A percentile compares a stretch with the other conserved stretches of the same genome.
Conservation (phyloP, 2,113 vertebrate species). For the Danio rerio region DNA sequence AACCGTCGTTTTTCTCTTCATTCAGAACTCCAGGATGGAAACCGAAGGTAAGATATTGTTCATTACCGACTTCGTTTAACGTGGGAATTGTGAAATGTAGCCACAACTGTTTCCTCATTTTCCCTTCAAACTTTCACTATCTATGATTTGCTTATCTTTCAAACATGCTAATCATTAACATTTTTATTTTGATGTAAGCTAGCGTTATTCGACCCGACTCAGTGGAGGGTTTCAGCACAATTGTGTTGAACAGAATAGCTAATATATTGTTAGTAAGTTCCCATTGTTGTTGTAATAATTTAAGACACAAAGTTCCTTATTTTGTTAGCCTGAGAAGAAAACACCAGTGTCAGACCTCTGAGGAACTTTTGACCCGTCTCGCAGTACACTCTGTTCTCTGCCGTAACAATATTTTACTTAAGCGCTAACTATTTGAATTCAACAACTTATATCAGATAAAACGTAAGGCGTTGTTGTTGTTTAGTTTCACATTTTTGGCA, state of each 20-base stretch:
- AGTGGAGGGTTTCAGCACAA: background rate
- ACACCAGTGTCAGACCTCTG: background rate
- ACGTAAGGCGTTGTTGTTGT: background rate
- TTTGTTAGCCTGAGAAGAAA: background rate
- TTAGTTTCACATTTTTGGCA: background rate
- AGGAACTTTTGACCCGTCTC: slow-evolving; percentile 25
- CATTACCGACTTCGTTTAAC: background rate
- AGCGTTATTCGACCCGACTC: background rate
- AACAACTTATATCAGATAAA: background rate
- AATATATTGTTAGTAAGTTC: no score
- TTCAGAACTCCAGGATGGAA: slow-evolving; percentile 21
- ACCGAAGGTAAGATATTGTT: slow-evolving; percentile 42
- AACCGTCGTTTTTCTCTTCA: slow-evolving; percentile 16
- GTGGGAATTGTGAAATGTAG: background rate
- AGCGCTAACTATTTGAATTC: background rate
- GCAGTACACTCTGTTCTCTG: slow-evolving; percentile 18
- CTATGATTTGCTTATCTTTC: background rate
- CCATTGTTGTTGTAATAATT: background rate
- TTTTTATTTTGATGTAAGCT: background rate
- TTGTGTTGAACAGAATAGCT: background rate
- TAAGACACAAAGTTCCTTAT: background rate
- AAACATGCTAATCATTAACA: no score
- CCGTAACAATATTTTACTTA: background rate
- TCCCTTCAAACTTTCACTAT: background rate
- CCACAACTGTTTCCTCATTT: background rate